phyloP scores from a whole-genome alignment of 2,113 vertebrate genomes.

The Nothobranchius furzeri region DNA sequence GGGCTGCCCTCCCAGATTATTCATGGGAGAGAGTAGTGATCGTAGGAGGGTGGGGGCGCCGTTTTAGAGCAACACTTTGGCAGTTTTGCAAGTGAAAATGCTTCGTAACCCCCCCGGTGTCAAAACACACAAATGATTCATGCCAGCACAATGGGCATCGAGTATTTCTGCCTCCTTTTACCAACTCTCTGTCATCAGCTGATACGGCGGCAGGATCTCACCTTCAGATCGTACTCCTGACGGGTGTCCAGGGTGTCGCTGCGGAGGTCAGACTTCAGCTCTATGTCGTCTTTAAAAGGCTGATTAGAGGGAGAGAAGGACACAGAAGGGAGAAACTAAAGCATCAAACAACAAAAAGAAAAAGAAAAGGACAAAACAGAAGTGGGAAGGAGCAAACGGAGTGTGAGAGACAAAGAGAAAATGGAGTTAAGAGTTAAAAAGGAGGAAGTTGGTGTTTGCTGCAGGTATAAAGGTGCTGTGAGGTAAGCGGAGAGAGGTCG shows the following conservation, averaged over 20 bases:
- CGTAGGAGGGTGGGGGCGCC: too few species aligned
- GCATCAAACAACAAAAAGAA: slow-evolving; percentile 76
- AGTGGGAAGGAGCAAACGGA: slow-evolving; percentile 60
- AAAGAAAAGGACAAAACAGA: slow-evolving; percentile 48
- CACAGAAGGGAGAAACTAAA: slow-evolving; percentile 85
- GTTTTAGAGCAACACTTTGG: slow-evolving; percentile 47
- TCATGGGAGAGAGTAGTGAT: slow-evolving; percentile 33
- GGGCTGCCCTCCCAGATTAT: slow-evolving; percentile 52
- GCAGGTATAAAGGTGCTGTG: slow-evolving; percentile 40
- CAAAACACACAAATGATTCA: slow-evolving; percentile 50
- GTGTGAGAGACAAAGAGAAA: slow-evolving; percentile 63
- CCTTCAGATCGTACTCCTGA: slow-evolving; percentile 98
- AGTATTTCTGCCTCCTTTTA: too few species aligned
- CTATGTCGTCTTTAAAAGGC: slow-evolving; percentile 96
- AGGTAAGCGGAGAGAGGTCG: slow-evolving; percentile 38
- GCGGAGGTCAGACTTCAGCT: slow-evolving; percentile 93
- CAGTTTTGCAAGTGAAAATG: slow-evolving; percentile 52
- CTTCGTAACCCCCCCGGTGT: slow-evolving; percentile 11
- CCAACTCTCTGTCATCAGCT: too few species aligned
- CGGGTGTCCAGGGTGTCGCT: slow-evolving; percentile 94
- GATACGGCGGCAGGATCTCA: slow-evolving; percentile 50
- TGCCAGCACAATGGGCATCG: slow-evolving; percentile 15
- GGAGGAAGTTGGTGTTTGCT: slow-evolving; percentile 29
- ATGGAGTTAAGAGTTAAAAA: slow-evolving; percentile 64
- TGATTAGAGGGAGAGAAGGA: slow-evolving; percentile 83